Evolutionary conservation across 2,888 invertebrate genomes (phyloP).

Genomic region (Petrolisthes cinctipes): DNA sequence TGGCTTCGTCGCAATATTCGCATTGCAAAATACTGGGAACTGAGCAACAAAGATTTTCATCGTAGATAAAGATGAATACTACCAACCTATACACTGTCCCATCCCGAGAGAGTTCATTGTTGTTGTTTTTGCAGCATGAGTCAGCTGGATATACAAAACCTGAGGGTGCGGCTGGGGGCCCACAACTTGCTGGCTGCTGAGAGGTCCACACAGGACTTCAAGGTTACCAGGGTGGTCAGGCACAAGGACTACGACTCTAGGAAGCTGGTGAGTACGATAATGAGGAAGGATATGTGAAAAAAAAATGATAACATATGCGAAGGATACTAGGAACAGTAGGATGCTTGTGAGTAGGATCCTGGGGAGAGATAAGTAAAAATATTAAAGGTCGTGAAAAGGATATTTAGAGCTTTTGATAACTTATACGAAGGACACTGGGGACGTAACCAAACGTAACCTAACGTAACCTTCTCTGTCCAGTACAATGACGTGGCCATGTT

Average conservation of each 20-base stretch:
- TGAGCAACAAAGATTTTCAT: too few species aligned
- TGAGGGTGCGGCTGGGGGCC: slow-evolving; percentile 56
- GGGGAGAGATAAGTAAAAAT: neutral
- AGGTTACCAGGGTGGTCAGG: slow-evolving; percentile 58
- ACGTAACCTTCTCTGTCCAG: slow-evolving; percentile 38
- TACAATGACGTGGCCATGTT: slow-evolving; percentile 66
- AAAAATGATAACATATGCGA: too few species aligned
- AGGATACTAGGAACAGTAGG: too few species aligned
- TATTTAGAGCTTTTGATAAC: too few species aligned
- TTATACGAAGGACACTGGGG: too few species aligned
- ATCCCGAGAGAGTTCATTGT: too few species aligned
- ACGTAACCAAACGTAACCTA: too few species aligned
- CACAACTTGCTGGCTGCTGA: slow-evolving; percentile 55
- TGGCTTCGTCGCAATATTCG: too few species aligned
- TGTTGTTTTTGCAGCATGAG: slow-evolving; percentile 45
- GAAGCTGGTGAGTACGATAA: slow-evolving; percentile 45
- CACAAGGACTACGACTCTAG: slow-evolving; percentile 61
- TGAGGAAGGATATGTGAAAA: neutral
- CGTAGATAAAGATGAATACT: too few species aligned
- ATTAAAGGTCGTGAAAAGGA: neutral
- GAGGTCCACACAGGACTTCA: slow-evolving; percentile 42
- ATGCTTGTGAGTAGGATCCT: neutral
- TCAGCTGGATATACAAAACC: slow-evolving; percentile 44
- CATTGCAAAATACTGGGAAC: too few species aligned
- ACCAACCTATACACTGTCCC: too few species aligned